Percentiles rank a stretch among this genome's conserved stretches.
Evolutionary conservation across 1,140 invertebrate genomes (phyloP).

Genomic region (Sesamia nonagrioides): DNA sequence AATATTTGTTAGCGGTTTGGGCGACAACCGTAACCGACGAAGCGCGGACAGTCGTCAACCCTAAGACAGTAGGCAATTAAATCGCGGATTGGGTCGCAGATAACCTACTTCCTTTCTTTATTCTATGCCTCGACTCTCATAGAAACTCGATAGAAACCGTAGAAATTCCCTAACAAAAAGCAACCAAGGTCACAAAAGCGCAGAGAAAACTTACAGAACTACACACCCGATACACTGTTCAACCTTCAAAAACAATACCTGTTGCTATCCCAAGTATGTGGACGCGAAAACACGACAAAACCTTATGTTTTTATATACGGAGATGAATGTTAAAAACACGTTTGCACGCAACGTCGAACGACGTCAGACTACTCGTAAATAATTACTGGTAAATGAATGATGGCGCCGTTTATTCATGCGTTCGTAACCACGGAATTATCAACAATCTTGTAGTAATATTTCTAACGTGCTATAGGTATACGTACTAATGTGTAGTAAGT

Average conservation of each 20-base stretch:
- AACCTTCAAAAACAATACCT: constrained; percentile 39
- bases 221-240: constrained; percentile 46
- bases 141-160: not conserved
- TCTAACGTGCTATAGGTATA: not conserved
- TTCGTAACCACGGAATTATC: constrained; percentile 27
- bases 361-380: constrained; percentile 33
- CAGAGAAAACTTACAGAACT: not conserved
- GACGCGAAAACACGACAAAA: constrained; percentile 43
- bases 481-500: not conserved
- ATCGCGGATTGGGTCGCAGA: too few relatives aligned
- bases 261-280: constrained; percentile 35
- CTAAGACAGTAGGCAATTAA: too few relatives aligned
- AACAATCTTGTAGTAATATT: constrained; percentile 8
- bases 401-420: constrained; percentile 32
- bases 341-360: constrained; percentile 32
- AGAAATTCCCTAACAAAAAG: not conserved
- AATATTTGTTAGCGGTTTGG: too few relatives aligned
- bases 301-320: constrained; percentile 43
- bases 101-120: too few relatives aligned
- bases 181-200: not conserved
- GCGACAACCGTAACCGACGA: too few relatives aligned
- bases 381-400: constrained; percentile 46
- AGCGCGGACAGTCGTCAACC: too few relatives aligned
- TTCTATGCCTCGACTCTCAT: too few relatives aligned
- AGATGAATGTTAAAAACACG: constrained; percentile 47